phyloP scores from a whole-genome alignment of 2,113 vertebrate species.

The Ptilorrhoa leucosticta region DNA sequence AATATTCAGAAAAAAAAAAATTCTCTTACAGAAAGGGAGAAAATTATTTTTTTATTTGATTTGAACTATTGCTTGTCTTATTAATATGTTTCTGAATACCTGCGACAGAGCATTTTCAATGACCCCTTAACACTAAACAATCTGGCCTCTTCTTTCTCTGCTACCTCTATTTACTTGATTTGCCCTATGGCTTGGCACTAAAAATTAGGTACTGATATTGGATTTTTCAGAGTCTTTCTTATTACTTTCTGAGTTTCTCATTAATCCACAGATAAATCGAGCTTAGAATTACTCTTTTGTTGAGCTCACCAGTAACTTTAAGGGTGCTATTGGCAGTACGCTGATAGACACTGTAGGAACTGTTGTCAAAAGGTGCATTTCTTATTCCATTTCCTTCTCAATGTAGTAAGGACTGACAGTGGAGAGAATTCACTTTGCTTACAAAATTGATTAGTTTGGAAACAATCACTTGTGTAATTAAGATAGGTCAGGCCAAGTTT shows the following conservation, averaged over 20 bases:
- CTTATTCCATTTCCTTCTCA: neutral
- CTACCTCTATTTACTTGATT: neutral
- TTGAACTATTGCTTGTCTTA: neutral
- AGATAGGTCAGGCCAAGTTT: constrained; percentile 67
- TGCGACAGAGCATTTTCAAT: neutral
- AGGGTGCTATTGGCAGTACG: neutral
- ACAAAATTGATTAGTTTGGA: constrained; percentile 74
- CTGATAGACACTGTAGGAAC: neutral
- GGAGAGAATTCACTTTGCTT: constrained; percentile 59
- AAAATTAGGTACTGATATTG: neutral
- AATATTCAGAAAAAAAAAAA: neutral
- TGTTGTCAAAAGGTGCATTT: constrained; percentile 1
- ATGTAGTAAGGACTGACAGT: neutral
- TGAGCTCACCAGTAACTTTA: neutral
- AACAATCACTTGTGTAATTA: constrained; percentile 75
- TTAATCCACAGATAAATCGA: neutral
- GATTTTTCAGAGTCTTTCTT: neutral
- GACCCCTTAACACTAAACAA: neutral
- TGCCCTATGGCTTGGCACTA: neutral
- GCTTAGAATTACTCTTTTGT: neutral
- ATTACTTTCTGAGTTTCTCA: neutral
- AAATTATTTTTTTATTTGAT: neutral
- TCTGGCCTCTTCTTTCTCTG: neutral
- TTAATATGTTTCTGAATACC: neutral
- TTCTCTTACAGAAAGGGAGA: neutral